phyloP scores from a whole-genome alignment of 2,888 invertebrate genomes.

The Hirtodrosophila confusa region DNA sequence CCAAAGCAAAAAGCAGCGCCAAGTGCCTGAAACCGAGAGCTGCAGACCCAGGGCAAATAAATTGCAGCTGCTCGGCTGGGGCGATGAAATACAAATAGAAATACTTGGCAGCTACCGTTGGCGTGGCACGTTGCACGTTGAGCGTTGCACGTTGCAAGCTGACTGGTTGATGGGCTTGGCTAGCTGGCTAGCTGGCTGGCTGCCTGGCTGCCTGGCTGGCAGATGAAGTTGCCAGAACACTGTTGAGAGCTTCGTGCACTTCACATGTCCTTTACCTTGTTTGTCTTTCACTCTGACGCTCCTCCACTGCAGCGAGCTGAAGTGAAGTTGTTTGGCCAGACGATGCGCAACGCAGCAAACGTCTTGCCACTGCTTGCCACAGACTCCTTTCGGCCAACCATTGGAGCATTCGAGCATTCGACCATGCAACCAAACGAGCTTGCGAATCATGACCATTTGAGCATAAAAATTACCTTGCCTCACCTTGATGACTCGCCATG shows the following conservation, averaged over 20 bases:
- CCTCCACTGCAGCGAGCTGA: slow-evolving; percentile 25
- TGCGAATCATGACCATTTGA: slow-evolving; percentile 75
- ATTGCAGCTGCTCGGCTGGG: slow-evolving; percentile 75
- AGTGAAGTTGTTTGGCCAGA: slow-evolving; percentile 73
- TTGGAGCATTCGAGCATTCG: slow-evolving; percentile 8
- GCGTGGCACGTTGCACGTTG: slow-evolving; percentile 34
- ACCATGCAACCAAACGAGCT: slow-evolving; percentile 44
- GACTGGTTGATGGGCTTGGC: slow-evolving; percentile 13
- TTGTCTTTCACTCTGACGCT: slow-evolving; percentile 77
- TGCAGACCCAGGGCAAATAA: slow-evolving; percentile 57
- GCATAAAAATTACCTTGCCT: slow-evolving; percentile 71
- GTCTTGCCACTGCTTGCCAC: slow-evolving; percentile 28
- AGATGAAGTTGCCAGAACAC: slow-evolving; percentile 68
- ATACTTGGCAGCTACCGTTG: slow-evolving; percentile 77
- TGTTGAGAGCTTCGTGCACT: slow-evolving; percentile 51
- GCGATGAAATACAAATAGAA: slow-evolving; percentile 81
- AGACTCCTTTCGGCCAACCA: slow-evolving; percentile 7
- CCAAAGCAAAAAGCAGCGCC: slow-evolving; percentile 3
- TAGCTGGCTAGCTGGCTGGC: slow-evolving; percentile 29
- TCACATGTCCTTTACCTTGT: slow-evolving; percentile 79
- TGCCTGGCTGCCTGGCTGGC: slow-evolving; percentile 30
- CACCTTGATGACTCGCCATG: slow-evolving; percentile 14
- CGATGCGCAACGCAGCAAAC: slow-evolving; percentile 24
- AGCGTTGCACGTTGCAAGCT: slow-evolving; percentile 12
- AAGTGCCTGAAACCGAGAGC: slow-evolving; percentile 16